Percentiles rank a stretch among this genome's conserved stretches.
Evolutionary conservation across 1,140 invertebrate genomes (phyloP).

Genomic region (Temnothorax curvispinosus): DNA sequence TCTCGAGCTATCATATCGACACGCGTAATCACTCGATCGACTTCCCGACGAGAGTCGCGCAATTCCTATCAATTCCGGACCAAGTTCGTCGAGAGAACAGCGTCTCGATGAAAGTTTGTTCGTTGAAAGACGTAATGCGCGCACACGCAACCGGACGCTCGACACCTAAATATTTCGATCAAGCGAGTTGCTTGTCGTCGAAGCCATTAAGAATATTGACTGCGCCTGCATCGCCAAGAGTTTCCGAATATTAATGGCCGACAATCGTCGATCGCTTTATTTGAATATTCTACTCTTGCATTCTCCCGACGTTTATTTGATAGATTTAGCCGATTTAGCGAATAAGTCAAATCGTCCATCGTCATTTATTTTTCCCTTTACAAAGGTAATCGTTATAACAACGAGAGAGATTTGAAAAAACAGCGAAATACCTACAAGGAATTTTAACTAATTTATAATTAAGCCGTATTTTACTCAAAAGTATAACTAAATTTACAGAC

Average conservation of each 20-base stretch:
- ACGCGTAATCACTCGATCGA: constrained; percentile 12
- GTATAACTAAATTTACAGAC: neutral
- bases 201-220: constrained; percentile 43
- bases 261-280: neutral
- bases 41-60: neutral
- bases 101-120: constrained; percentile 51
- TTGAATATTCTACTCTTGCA: neutral
- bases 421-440: neutral
- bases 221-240: neutral
- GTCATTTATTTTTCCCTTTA: constrained; percentile 2
- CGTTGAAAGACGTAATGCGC: neutral
- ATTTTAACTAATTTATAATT: constrained; percentile 18
- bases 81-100: constrained; percentile 61
- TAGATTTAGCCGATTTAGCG: neutral
- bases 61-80: neutral
- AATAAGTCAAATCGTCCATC: neutral
- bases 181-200: constrained; percentile 2
- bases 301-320: neutral
- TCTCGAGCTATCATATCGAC: neutral
- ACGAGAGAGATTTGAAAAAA: neutral
- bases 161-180: constrained; percentile 13
- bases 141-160: neutral
- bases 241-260: constrained; percentile 21
- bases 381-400: neutral
- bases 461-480: neutral